Percentiles rank a stretch among this genome's conserved stretches.
phyloP scores from a whole-genome alignment of 2,888 invertebrate species.

The Trachelus iudaicus region DNA sequence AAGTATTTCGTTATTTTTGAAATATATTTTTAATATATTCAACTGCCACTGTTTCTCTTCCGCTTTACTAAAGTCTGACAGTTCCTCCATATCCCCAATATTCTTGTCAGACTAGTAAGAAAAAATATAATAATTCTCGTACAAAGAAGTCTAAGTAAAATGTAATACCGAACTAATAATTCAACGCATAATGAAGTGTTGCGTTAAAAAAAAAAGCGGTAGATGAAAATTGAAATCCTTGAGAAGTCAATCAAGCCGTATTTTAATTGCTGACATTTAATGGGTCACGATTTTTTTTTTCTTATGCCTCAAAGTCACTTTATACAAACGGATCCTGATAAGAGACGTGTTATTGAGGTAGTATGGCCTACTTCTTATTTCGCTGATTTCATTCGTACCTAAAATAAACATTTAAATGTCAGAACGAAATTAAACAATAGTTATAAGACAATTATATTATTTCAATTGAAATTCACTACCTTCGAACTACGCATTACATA shows the following conservation, averaged over 20 bases:
- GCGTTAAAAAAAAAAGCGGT: not conserved
- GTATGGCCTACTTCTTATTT: not conserved
- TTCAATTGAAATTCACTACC: not conserved
- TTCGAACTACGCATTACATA: not conserved
- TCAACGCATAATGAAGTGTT: not conserved
- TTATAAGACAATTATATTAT: slow-evolving; percentile 2
- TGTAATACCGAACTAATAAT: not conserved
- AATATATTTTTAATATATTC: not conserved
- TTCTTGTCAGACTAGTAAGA: not conserved
- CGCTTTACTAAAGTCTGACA: not conserved
- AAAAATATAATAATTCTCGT: not conserved
- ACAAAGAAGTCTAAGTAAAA: not conserved
- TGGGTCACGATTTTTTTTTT: not conserved
- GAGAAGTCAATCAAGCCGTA: not conserved
- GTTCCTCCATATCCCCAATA: not conserved
- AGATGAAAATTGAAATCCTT: not conserved
- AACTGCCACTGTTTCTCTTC: not conserved
- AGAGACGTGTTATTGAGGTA: not conserved
- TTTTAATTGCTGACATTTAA: not conserved
- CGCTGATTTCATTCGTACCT: not conserved
- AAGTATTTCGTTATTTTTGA: slow-evolving; percentile 14
- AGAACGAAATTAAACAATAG: not conserved
- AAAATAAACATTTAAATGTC: not conserved
- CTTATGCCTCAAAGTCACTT: not conserved
- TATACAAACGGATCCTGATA: not conserved